These are phyloP conservation scores for Masnerella sp. DNA, from an alignment of 2,888 invertebrate genomes.

Conservation along the genomic window DNA sequence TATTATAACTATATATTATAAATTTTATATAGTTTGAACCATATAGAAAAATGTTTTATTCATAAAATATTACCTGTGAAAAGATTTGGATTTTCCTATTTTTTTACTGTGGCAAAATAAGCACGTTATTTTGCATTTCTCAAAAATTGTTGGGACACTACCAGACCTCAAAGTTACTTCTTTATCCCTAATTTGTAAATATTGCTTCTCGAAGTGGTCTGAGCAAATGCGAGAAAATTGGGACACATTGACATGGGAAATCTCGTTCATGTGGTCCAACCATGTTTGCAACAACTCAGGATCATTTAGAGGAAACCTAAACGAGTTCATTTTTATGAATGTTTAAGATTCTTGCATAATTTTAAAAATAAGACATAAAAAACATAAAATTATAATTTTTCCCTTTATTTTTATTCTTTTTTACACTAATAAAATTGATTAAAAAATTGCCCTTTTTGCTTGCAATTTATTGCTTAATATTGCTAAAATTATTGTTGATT, in stretches of 20 bases:
- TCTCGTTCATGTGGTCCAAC: slow-evolving; percentile 4
- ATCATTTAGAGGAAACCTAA: slow-evolving; percentile 8
- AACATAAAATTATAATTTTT: too few species aligned
- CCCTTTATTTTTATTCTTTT: too few species aligned
- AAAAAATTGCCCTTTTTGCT: too few species aligned
- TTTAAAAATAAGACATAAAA: too few species aligned
- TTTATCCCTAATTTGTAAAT: not conserved
- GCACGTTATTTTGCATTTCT: slow-evolving; percentile 2
- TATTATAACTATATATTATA: too few species aligned
- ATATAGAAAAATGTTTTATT: not conserved
- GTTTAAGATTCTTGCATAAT: too few species aligned
- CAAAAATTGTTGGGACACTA: slow-evolving; percentile 15
- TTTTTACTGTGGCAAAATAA: slow-evolving; percentile 3
- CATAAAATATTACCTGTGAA: slow-evolving; percentile 1
- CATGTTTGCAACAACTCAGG: not conserved
- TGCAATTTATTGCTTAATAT: too few species aligned
- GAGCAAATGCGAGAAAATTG: slow-evolving; percentile 5
- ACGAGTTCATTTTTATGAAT: too few species aligned
- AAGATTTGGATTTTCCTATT: slow-evolving; percentile 4
- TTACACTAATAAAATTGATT: too few species aligned
- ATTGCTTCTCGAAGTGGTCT: slow-evolving; percentile 11
- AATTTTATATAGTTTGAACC: too few species aligned
- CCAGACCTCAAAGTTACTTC: slow-evolving; percentile 1
- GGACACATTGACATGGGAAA: not conserved
- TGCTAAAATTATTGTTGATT: too few species aligned